Base-by-base conservation (phyloP, 2,113 vertebrate genomes). In the Amia ocellicauda region DNA sequence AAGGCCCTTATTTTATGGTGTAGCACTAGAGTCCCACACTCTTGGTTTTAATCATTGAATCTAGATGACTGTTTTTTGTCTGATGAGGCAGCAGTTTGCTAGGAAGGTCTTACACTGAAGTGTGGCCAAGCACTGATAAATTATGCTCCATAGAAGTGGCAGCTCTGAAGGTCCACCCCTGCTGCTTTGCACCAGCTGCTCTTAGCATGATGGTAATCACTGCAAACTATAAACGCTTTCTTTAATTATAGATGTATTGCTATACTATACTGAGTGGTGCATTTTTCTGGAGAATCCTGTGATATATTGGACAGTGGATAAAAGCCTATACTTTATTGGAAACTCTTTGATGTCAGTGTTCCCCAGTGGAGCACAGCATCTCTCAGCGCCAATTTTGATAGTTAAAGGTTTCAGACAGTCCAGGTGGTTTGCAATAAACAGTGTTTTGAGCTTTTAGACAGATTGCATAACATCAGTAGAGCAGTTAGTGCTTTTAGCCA, bases 261-360 rank as follows among this genome's bases (percentile, higher is more conserved):
- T 20, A 22, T 17, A 27, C 3, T 7, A 7, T 17, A 19, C 26
- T 31, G 31, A 41, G 31, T 16, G 31, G 41, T 42, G 56, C 9
- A 20, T 42, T 31, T 16, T 26, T n/a, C n/a, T 7, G 3, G 8
- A 9, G 11, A 28, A 5, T 26, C 24, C 23, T 56, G 27, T 17
- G 26, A 47, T 29, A 26, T 19, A 23, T 26, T 31, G 20, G 51
- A 26, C 9, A 31, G 19, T 2, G 65, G 71, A 76, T 74, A 62
- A 79, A 71, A 71, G 72, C 62, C 70, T 74, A 77, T 83, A 74
- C 64, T 58, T 74, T 66, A 57, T 24, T 72, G 74, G 70, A 72
- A 57, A 61, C 69, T 40, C 73, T 87, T 87, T 87, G 79, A 85
- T 84, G 81, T 83, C 69, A 63, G 68, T 77, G 76, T 77, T 79